Evolutionary conservation across 2,888 invertebrate species (phyloP).

Genomic region (Euplexia lucipara): DNA sequence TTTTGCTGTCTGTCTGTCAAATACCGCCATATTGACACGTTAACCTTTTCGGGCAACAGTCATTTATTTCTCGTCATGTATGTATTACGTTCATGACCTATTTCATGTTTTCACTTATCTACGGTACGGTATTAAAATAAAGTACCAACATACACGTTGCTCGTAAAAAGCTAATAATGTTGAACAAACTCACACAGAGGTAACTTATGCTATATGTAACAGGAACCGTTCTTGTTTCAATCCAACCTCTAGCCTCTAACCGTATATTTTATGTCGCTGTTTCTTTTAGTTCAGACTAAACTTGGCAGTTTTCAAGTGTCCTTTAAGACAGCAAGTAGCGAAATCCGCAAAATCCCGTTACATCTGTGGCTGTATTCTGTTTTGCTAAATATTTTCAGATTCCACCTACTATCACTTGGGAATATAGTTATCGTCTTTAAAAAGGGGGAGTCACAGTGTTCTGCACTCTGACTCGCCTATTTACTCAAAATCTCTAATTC

Average conservation of each 20-base stretch:
- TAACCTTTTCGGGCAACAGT: slow-evolving; percentile 20
- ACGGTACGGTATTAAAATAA: slow-evolving; percentile 48
- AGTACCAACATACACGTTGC: slow-evolving; percentile 29
- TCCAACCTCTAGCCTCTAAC: slow-evolving; percentile 34
- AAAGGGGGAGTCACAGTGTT: too few species aligned
- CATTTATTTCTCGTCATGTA: slow-evolving; percentile 39
- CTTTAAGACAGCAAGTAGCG: slow-evolving; percentile 69
- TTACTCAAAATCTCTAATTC: too few species aligned
- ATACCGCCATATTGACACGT: not conserved
- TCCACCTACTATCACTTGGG: not conserved
- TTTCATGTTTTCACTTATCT: slow-evolving; percentile 51
- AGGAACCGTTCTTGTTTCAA: slow-evolving; percentile 35
- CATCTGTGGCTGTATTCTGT: slow-evolving; percentile 65
- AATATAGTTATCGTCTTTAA: not conserved
- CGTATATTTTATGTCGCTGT: slow-evolving; percentile 40
- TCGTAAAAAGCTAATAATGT: slow-evolving; percentile 48
- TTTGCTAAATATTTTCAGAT: not conserved
- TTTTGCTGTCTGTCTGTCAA: slow-evolving; percentile 4
- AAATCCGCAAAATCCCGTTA: slow-evolving; percentile 72
- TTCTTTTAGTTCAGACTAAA: slow-evolving; percentile 65
- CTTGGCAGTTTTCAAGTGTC: slow-evolving; percentile 70
- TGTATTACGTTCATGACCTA: slow-evolving; percentile 35
- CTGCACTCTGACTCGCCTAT: not conserved
- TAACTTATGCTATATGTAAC: slow-evolving; percentile 15
- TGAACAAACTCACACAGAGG: slow-evolving; percentile 25